Evolutionary conservation across 2,888 invertebrate species (phyloP).

Genomic region (Megalurothrips usitatus): DNA sequence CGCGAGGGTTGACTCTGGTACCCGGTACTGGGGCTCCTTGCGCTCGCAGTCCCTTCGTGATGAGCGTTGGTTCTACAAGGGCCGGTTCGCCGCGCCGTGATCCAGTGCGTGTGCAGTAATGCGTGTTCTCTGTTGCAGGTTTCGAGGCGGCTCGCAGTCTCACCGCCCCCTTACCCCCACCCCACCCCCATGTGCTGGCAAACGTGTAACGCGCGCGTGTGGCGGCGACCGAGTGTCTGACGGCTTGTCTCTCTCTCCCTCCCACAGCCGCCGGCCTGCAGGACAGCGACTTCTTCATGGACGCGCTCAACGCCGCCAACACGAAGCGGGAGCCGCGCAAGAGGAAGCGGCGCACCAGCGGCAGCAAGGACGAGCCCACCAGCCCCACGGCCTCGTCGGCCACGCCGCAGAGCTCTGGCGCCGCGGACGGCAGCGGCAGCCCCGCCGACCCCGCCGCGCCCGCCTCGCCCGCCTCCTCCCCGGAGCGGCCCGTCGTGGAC

Average conservation of each 20-base stretch:
- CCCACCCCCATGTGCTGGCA: background rate
- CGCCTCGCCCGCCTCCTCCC: constrained; percentile 39
- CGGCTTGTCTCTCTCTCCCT: constrained; percentile 42
- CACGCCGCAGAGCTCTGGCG: constrained; percentile 39
- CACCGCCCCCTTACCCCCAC: background rate
- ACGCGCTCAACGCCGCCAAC: constrained; percentile 75
- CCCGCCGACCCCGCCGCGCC: constrained; percentile 47
- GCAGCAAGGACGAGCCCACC: constrained; percentile 60
- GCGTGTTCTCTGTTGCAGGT: background rate
- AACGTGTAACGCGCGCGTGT: background rate
- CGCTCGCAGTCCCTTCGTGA: too few species aligned
- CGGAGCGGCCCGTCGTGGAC: constrained; percentile 38
- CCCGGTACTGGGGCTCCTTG: too few species aligned
- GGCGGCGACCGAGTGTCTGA: constrained; percentile 28
- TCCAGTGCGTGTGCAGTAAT: background rate
- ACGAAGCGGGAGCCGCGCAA: constrained; percentile 70
- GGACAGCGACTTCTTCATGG: constrained; percentile 92
- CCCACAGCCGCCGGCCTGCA: constrained; percentile 65
- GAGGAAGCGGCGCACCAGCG: constrained; percentile 67
- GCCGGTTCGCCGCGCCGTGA: too few species aligned
- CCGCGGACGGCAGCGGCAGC: constrained; percentile 32
- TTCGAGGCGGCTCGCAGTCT: background rate
- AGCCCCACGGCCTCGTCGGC: constrained; percentile 54
- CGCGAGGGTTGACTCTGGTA: too few species aligned
- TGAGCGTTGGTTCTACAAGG: too few species aligned